Base-by-base conservation (phyloP, 2,113 vertebrate genomes). In the Pantherophis guttatus region DNA sequence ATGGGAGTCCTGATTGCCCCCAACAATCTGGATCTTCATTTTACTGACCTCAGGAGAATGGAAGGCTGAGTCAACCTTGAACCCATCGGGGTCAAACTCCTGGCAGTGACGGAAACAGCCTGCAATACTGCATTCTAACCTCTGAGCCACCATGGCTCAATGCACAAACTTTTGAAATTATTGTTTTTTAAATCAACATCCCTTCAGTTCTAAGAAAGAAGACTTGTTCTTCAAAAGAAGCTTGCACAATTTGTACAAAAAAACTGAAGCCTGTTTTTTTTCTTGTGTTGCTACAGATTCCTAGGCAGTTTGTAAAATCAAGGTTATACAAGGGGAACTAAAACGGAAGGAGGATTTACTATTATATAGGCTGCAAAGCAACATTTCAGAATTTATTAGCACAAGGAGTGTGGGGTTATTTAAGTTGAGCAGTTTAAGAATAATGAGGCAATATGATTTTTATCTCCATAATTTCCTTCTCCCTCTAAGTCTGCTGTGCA, bases 201-300 rank as follows among this genome's bases (percentile, higher is more conserved):
- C 19, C 59, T 54, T 70, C 21, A 90, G 88, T 94, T 96, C 93
- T 91, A 96, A 93, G 88, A 85, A 95, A 92, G 95, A 97, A 96
- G 95, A 95, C 90, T 91, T 96, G 95, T 93, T 96, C 96, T 92
- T 95, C 91, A 95, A 91, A 97, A 93, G 4, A 48, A 90, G 95
- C 92, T 96, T 90, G 95, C 96, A 96, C 95, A 94, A 94, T 93
- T 91, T 93, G 93, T 87, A 95, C 94, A 96, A 95, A 94, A 97
- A 96, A 88, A 94, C 17, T 93, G 91, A 48, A 86, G 54, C 94
- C 93, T 96, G 96, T 96, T 62, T 62, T 97, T 97, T 92, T 95
- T 96, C 96, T 96, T 97, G 95, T 92, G 93, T 88, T 93, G 93
- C 96, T 97, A 92, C 94, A 94, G 86, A 95, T 94, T 96, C 92